Evolutionary conservation across 2,113 vertebrate genomes (phyloP), one percentile per base, ranked within the genome.

Genomic region (Talpa occidentalis): DNA sequence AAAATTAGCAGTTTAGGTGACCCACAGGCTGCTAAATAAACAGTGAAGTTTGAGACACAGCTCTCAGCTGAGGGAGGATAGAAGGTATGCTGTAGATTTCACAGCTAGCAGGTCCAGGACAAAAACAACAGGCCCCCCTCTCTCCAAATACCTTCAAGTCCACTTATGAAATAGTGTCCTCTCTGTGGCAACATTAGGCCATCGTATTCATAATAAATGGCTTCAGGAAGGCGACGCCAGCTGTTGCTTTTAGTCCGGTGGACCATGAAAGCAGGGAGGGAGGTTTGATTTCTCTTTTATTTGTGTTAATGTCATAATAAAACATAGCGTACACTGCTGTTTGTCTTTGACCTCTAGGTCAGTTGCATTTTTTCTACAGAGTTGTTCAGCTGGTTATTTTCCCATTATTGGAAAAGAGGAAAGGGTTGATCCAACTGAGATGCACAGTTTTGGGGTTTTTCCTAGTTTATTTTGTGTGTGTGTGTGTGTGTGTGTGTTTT

Each of bases 231-330:
- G 19, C 44, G 67, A 26, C 37, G 60, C 88, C 96, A 97, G 56
- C 94, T 96, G 95, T 84, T 72, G 74, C 64, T 95, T 93, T 73
- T 86, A 59, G 77, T 72, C 52, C 56, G 32, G 4, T 76, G 69
- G 42, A 0, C 70, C 24, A 7, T 52, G 47, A 93, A 62, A 87
- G 24, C 80, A 52, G n/a, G 79, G 70, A 83, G 49, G 62, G 35
- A 81, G 87, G 66, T 95, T 97, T 96, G 89, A 47, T 92, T 80
- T 94, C 22, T 76, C 59, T 69, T 81, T 82, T 54, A 19, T 94
- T 69, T 94, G n/a, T 72, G 82, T 64, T 88, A 79, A 52, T 0
- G 1, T 81, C 64, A 28, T 44, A 85, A 73, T 80, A 79, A 91
- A 94, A 56, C 52, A 91, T 3, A 40, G 24, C 26, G 32, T 26